Evolutionary conservation across 2,888 invertebrate species (phyloP).

Genomic region (Octonoba sinensis): DNA sequence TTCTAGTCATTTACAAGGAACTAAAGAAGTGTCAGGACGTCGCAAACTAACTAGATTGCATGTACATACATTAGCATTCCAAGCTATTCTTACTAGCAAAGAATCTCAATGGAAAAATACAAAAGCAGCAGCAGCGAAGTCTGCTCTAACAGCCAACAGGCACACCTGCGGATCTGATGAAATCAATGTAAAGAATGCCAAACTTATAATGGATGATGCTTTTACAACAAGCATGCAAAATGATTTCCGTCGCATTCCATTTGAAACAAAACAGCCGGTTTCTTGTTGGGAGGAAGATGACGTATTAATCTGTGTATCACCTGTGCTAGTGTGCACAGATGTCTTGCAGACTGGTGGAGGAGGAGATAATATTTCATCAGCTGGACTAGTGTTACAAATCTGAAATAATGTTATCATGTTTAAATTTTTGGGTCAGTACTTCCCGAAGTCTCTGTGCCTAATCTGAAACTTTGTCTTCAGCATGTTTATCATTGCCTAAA

Average conservation of each 20-base stretch:
- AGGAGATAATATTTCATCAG: constrained; percentile 90
- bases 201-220: constrained; percentile 84
- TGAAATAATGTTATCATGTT: constrained; percentile 26
- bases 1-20: constrained; percentile 53
- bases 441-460: background rate
- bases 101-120: constrained; percentile 82
- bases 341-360: constrained; percentile 87
- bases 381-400: constrained; percentile 78
- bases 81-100: constrained; percentile 82
- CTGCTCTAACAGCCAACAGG: constrained; percentile 84
- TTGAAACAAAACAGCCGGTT: constrained; percentile 81
- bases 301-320: constrained; percentile 84
- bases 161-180: constrained; percentile 75
- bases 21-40: constrained; percentile 70
- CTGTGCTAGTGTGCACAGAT: constrained; percentile 85
- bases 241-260: constrained; percentile 75
- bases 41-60: constrained; percentile 82
- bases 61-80: constrained; percentile 89
- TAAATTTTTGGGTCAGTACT: background rate
- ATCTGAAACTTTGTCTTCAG: too few relatives aligned
- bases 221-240: constrained; percentile 80
- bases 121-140: constrained; percentile 84
- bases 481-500: too few relatives aligned
- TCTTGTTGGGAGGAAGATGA: constrained; percentile 78
- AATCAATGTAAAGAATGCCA: constrained; percentile 75